Conservation (phyloP, 2,888 invertebrate species). For the Temnothorax unifasciatus region DNA sequence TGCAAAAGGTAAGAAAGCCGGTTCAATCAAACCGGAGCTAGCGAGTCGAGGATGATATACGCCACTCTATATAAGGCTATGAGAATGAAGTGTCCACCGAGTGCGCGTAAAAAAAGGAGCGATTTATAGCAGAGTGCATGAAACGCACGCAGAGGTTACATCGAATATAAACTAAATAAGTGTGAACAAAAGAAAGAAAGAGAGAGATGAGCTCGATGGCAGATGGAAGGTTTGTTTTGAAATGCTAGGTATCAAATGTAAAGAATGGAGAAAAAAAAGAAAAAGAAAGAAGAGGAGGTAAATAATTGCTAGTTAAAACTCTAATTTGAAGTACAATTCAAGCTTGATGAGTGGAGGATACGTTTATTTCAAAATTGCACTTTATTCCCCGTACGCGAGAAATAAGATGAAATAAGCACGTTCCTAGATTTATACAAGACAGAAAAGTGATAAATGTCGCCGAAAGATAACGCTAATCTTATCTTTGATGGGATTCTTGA, state of each 20-base stretch:
- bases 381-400: not conserved
- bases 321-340: too few relatives aligned
- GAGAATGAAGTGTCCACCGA: too few relatives aligned
- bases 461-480: too few relatives aligned
- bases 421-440: not conserved
- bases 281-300: too few relatives aligned
- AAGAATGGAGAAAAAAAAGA: not conserved
- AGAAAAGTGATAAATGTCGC: not conserved
- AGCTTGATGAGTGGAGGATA: too few relatives aligned
- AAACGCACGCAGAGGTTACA: too few relatives aligned
- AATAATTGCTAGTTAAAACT: too few relatives aligned
- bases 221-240: constrained; percentile 14
- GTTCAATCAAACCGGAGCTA: not conserved
- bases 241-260: not conserved
- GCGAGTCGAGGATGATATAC: not conserved
- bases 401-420: not conserved
- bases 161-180: too few relatives aligned
- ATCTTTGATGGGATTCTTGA: too few relatives aligned
- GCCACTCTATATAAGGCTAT: not conserved
- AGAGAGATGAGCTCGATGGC: not conserved
- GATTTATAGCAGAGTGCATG: not conserved
- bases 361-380: not conserved
- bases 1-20: constrained; percentile 90
- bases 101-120: constrained; percentile 45
- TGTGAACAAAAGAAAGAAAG: too few relatives aligned